A percentile compares a stretch with the other conserved stretches of the same genome.
Conservation (phyloP, 1,140 invertebrate genomes). For the Theocolax elegans region DNA sequence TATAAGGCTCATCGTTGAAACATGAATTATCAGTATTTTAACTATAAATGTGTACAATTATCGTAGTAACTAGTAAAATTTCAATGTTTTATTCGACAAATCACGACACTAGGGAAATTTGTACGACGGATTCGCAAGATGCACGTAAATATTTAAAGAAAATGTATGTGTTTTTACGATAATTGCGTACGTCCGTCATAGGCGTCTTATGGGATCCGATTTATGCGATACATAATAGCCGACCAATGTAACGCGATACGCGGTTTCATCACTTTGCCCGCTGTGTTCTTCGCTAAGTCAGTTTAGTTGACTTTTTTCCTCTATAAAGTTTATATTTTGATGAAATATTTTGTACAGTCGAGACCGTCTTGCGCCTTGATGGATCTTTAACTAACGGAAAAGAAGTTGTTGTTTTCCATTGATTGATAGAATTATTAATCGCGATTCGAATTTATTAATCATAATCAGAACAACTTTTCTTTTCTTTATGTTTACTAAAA, state of each 20-base stretch:
- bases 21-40: constrained; percentile 26
- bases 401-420: background rate
- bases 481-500: background rate
- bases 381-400: constrained; percentile 9
- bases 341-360: constrained; percentile 17
- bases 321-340: constrained; percentile 33
- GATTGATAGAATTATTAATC: background rate
- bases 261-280: constrained; percentile 34
- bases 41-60: constrained; percentile 25
- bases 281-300: constrained; percentile 36
- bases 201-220: background rate
- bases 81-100: constrained; percentile 26
- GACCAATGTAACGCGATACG: constrained; percentile 5
- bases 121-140: background rate
- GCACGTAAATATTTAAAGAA: constrained; percentile 24
- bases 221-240: background rate
- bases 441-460: constrained; percentile 3
- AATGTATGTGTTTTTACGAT: constrained; percentile 24
- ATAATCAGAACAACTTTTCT: too few relatives aligned
- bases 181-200: background rate
- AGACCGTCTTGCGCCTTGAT: constrained; percentile 18
- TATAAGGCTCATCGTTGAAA: constrained; percentile 11
- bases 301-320: constrained; percentile 29
- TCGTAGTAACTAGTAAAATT: constrained; percentile 2
- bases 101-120: too few relatives aligned